Base-by-base conservation (phyloP, 2,113 vertebrate species). In the Ranitomeya imitator region DNA sequence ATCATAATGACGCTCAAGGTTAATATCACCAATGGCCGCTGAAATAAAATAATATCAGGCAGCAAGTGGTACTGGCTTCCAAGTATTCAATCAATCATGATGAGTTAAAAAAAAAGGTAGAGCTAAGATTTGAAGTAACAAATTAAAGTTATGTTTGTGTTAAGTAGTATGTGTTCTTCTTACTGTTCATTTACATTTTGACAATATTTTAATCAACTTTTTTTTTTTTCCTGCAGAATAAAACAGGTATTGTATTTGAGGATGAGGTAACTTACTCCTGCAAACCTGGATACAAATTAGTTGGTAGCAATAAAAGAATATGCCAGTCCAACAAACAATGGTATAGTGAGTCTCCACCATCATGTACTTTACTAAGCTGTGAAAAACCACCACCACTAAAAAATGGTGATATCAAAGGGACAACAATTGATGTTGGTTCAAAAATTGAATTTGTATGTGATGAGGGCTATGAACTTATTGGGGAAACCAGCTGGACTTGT, bases 311-410 rank as follows among this genome's bases (percentile, higher is more conserved):
- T 2, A 92, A 96, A 14, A 95, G 96, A 88, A 88, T 94, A 88
- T 99, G 98, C 91, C 97, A 98, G 92, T 96, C 97, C 83, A 99
- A 99, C 91, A 96, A 97, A 1, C 96, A 97, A 0, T 99, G 99
- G 99, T 94, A 97, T 90, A 97, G 94, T 90, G 95, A 92, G 14
- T 94, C 96, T 1, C 94, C 94, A 79, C 96, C 97, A 59, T 85
- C 87, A 10, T 99, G 99, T 74, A 80, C 95, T 79, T 96, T 96
- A n/a, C 92, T 98, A 86, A 97, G 93, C 91, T 99, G 99, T 88
- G 95, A 95, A 77, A 94, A 95, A 82, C 98, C 98, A 81, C 96
- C 97, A 18, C 89, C 93, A 7, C 90, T 99, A 37, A 91, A 91
- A 60, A 95, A 98, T 6, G 98, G 98, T 63, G 94, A 91, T 76